Conservation (phyloP, 2,888 invertebrate genomes). For the Ptychoptera contaminata region DNA sequence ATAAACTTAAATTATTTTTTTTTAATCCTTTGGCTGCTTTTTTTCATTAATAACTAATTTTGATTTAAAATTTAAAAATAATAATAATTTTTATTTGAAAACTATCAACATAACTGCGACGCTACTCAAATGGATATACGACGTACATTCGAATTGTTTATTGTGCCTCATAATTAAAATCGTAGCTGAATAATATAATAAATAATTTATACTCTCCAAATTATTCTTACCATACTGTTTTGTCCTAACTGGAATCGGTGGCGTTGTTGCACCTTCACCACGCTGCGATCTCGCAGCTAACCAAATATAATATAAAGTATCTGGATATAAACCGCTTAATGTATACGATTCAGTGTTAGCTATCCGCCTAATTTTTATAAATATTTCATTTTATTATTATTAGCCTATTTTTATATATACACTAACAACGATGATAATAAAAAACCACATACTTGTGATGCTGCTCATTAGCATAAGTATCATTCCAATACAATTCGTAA, state of each 20-base stretch:
- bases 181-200: slow-evolving; percentile 1
- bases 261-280: slow-evolving; percentile 91
- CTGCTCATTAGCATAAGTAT: slow-evolving; percentile 81
- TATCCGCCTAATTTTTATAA: slow-evolving; percentile 46
- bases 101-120: background rate
- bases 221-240: slow-evolving; percentile 89
- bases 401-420: too few relatives aligned
- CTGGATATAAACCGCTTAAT: slow-evolving; percentile 81
- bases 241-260: slow-evolving; percentile 84
- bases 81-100: background rate
- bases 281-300: slow-evolving; percentile 83
- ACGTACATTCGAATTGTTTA: slow-evolving; percentile 5
- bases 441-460: slow-evolving; percentile 49
- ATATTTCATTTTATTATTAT: too few relatives aligned
- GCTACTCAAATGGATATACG: too few relatives aligned
- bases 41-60: too few relatives aligned
- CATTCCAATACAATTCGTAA: slow-evolving; percentile 96
- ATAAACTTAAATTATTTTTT: too few relatives aligned
- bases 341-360: slow-evolving; percentile 73
- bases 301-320: slow-evolving; percentile 94
- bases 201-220: background rate
- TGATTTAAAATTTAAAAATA: too few relatives aligned
- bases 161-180: background rate
- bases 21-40: too few relatives aligned
- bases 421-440: too few relatives aligned